phyloP scores from a whole-genome alignment of 2,888 invertebrate genomes.

The Coelinius sp. region DNA sequence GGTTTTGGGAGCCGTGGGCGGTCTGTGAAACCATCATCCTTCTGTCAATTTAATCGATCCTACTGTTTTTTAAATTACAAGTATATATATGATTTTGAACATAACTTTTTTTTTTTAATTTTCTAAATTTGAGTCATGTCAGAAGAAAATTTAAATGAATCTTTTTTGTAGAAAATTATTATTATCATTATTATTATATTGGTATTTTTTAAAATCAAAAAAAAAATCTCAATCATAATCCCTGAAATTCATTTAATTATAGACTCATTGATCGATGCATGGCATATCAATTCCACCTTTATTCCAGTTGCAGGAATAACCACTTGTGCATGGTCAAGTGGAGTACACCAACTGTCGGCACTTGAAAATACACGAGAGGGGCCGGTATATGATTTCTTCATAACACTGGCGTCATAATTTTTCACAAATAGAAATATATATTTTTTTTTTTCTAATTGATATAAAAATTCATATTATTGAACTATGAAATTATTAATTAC shows the following conservation, averaged over 20 bases:
- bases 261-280: slow-evolving; percentile 39
- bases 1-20: slow-evolving; percentile 28
- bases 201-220: too few species aligned
- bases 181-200: too few species aligned
- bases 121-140: too few species aligned
- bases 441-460: too few species aligned
- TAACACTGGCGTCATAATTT: background rate
- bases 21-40: slow-evolving; percentile 39
- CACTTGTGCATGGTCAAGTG: slow-evolving; percentile 59
- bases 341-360: slow-evolving; percentile 70
- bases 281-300: slow-evolving; percentile 41
- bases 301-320: slow-evolving; percentile 34
- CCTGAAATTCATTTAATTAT: background rate
- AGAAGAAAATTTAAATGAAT: too few species aligned
- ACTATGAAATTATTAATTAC: too few species aligned
- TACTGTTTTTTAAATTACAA: background rate
- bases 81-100: background rate
- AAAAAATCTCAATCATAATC: background rate
- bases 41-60: slow-evolving; percentile 37
- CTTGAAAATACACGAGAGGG: slow-evolving; percentile 59
- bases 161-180: too few species aligned
- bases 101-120: too few species aligned
- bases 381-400: slow-evolving; percentile 17
- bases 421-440: background rate
- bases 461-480: too few species aligned